Conservation (phyloP, 2,888 invertebrate species). For the Leptura quadrifasciata region DNA sequence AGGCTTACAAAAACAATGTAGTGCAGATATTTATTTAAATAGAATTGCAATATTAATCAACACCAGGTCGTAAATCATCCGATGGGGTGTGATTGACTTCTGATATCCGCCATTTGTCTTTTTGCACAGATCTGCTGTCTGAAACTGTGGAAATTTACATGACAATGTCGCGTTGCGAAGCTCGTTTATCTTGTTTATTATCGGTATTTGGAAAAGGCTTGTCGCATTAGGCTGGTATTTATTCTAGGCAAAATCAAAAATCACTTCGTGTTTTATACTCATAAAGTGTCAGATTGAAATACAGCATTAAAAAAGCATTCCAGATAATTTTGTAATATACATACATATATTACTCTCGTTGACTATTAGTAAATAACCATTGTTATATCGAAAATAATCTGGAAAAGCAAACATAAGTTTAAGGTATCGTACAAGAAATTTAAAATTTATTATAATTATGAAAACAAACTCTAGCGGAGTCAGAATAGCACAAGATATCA, state of each 20-base stretch:
- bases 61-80: background rate
- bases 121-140: constrained; percentile 41
- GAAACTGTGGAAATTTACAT: background rate
- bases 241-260: background rate
- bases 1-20: background rate
- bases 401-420: no score
- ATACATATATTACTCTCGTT: no score
- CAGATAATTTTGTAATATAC: background rate
- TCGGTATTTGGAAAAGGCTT: background rate
- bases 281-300: background rate
- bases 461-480: no score
- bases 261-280: background rate
- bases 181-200: constrained; percentile 2
- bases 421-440: no score
- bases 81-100: background rate
- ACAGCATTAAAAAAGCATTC: background rate
- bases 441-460: no score
- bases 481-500: no score
- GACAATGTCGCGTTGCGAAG: background rate
- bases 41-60: constrained; percentile 1
- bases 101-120: constrained; percentile 5
- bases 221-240: background rate
- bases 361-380: no score
- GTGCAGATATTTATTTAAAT: background rate
- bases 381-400: no score